Percentiles rank a stretch among this genome's conserved stretches.
phyloP scores from a whole-genome alignment of 2,113 vertebrate genomes.

The Syngnathoides biaculeatus region DNA sequence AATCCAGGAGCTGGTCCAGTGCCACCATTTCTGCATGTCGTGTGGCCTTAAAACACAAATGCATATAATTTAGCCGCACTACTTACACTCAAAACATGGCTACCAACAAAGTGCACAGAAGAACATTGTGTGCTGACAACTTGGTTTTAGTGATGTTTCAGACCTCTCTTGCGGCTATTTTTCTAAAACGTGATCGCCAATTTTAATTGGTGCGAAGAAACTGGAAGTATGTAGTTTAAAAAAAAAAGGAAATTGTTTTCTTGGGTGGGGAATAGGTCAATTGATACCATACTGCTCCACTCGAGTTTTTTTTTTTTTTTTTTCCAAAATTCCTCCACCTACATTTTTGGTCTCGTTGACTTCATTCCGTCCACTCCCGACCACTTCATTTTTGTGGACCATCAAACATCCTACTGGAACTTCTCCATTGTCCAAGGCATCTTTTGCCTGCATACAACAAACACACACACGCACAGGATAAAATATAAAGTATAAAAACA shows the following conservation, averaged over 20 bases:
- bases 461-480: neutral
- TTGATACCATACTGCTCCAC: too few relatives aligned
- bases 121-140: neutral
- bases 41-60: conserved; percentile 78
- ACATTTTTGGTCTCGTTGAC: conserved; percentile 95
- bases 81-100: too few relatives aligned
- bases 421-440: conserved; percentile 83
- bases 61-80: conserved; percentile 1
- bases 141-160: neutral
- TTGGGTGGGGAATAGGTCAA: neutral
- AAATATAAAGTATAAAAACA: neutral
- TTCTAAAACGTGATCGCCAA: too few relatives aligned
- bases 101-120: too few relatives aligned
- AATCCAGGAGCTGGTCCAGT: conserved; percentile 84
- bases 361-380: conserved; percentile 87
- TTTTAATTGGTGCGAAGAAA: neutral
- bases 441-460: conserved; percentile 72
- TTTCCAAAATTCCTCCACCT: conserved; percentile 38
- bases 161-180: neutral
- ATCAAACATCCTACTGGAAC: conserved; percentile 94
- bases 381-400: conserved; percentile 77
- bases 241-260: too few relatives aligned
- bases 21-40: conserved; percentile 95
- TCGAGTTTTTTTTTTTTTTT: too few relatives aligned
- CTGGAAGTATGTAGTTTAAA: too few relatives aligned